These are phyloP conservation scores for Strongylocentrotus purpuratus DNA, from an alignment of 35 echinoderm and acorn worm species.

Conservation along the genomic window DNA sequence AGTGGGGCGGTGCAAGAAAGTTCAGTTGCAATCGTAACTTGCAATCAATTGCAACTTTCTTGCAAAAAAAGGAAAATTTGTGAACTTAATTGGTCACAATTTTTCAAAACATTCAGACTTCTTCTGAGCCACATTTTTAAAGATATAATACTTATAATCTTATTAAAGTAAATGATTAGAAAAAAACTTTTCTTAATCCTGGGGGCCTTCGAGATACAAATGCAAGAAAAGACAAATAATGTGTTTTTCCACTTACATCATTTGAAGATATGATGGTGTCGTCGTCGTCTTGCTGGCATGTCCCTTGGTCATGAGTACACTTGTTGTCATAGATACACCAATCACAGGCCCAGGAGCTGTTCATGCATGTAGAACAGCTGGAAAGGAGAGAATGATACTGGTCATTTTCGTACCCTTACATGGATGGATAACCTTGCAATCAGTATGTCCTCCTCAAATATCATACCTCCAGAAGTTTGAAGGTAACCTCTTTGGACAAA, in stretches of 20 bases:
- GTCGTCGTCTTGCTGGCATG: background rate
- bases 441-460: background rate
- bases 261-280: conserved; percentile 8
- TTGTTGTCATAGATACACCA: conserved; percentile 71
- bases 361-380: conserved; percentile 14
- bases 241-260: conserved; percentile 32
- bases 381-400: background rate
- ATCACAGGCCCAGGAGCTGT: conserved; percentile 60
- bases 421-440: background rate
- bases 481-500: background rate
- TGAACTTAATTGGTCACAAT: too few relatives aligned
- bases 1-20: too few relatives aligned
- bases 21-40: too few relatives aligned
- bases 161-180: too few relatives aligned
- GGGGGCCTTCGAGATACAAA: background rate
- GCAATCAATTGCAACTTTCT: too few relatives aligned
- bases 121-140: too few relatives aligned
- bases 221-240: background rate
- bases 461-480: background rate
- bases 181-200: too few relatives aligned
- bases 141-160: too few relatives aligned
- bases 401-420: background rate
- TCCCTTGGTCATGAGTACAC: conserved; percentile 63
- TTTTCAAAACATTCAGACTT: too few relatives aligned
- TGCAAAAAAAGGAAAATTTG: too few relatives aligned